A percentile compares a stretch with the other conserved stretches of the same genome.
Evolutionary conservation across 1,140 invertebrate genomes (phyloP).

Genomic region (Bathynomus jamesi): DNA sequence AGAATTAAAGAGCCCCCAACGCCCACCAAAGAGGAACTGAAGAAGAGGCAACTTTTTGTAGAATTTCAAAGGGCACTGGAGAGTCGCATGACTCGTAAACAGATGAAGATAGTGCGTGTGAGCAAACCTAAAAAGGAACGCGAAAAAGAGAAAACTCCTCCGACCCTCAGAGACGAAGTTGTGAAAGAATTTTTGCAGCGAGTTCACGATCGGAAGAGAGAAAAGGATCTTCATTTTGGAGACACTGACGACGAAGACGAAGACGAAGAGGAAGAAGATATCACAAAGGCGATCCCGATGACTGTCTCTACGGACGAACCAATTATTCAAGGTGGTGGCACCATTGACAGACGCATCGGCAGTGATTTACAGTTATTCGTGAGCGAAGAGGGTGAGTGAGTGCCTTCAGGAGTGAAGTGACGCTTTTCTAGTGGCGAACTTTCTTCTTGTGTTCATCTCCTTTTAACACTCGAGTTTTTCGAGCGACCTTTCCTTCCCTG

Average conservation of each 20-base stretch:
- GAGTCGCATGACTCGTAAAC: conserved; percentile 16
- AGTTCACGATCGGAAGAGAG: conserved; percentile 33
- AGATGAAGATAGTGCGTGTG: conserved; percentile 28
- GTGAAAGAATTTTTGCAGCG: conserved; percentile 34
- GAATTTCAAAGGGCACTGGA: conserved; percentile 30
- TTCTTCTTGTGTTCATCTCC: neutral
- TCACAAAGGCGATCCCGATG: neutral
- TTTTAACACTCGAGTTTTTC: too few species aligned
- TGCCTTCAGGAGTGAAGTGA: neutral
- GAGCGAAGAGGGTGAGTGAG: conserved; percentile 33
- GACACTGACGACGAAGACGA: conserved; percentile 35
- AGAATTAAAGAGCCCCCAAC: conserved; percentile 16
- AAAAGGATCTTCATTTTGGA: conserved; percentile 33
- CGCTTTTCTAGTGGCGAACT: neutral
- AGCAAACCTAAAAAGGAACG: conserved; percentile 30
- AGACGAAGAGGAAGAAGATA: neutral
- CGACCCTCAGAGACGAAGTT: conserved; percentile 32
- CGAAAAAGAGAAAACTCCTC: conserved; percentile 24
- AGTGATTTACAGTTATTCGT: conserved; percentile 33
- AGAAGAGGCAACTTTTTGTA: conserved; percentile 21
- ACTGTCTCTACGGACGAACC: conserved; percentile 5
- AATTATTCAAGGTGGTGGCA: conserved; percentile 32
- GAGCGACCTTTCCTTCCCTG: neutral
- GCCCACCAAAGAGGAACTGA: conserved; percentile 18
- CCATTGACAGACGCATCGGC: conserved; percentile 20